phyloP scores from a whole-genome alignment of 2,888 invertebrate species.

The Drosophila subsilvestris region DNA sequence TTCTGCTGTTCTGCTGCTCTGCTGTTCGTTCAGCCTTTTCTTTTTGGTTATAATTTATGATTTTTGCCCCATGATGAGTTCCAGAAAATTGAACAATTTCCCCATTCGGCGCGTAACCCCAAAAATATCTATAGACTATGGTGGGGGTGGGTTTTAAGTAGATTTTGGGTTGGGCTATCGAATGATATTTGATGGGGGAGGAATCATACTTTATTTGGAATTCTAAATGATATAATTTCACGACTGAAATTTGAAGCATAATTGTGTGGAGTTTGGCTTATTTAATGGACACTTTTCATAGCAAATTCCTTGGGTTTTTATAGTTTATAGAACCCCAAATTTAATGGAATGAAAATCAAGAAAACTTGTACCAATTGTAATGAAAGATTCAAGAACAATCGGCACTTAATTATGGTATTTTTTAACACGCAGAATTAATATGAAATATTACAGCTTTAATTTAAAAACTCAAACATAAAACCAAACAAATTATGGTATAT shows the following conservation, averaged over 20 bases:
- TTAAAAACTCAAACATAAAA: too few relatives aligned
- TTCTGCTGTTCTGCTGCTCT: constrained; percentile 6
- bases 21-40: constrained; percentile 32
- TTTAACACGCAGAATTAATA: too few relatives aligned
- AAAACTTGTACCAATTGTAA: too few relatives aligned
- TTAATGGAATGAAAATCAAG: too few relatives aligned
- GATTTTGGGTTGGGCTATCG: background rate
- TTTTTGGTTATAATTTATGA: constrained; percentile 76
- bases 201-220: background rate
- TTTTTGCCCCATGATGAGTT: constrained; percentile 81
- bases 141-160: background rate
- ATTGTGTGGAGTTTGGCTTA: background rate
- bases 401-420: too few relatives aligned
- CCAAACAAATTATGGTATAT: too few relatives aligned
- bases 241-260: constrained; percentile 29
- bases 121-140: constrained; percentile 17
- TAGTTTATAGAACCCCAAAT: too few relatives aligned
- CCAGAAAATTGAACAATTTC: constrained; percentile 82
- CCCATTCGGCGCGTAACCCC: constrained; percentile 42
- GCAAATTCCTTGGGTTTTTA: too few relatives aligned
- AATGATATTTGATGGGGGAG: constrained; percentile 4
- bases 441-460: too few relatives aligned
- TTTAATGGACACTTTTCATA: too few relatives aligned
- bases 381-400: too few relatives aligned
- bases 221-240: constrained; percentile 52